Evolutionary conservation across 1,140 invertebrate genomes (phyloP).

Genomic region (Panulirus ornatus): DNA sequence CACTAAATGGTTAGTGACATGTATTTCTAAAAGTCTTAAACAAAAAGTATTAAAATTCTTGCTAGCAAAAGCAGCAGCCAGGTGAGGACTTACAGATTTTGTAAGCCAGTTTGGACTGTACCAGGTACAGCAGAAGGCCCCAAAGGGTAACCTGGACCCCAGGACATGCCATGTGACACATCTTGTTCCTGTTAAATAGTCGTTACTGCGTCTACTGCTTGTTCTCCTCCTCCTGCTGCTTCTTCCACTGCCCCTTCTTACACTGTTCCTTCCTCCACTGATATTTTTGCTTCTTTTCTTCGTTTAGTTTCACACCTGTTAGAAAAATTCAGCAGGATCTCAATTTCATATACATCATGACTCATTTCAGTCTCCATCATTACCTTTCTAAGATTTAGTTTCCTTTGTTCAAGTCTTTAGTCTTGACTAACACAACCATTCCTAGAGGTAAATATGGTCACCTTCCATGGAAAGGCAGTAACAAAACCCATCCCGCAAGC

Average conservation of each 20-base stretch:
- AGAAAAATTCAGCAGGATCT: too few relatives aligned
- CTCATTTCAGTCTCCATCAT: too few relatives aligned
- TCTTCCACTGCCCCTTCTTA: neutral
- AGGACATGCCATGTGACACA: neutral
- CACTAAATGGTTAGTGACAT: neutral
- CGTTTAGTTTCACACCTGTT: too few relatives aligned
- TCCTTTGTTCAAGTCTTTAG: too few relatives aligned
- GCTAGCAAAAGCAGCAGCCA: neutral
- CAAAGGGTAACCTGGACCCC: neutral
- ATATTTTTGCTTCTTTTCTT: neutral
- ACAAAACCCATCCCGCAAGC: too few relatives aligned
- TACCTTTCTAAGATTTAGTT: too few relatives aligned
- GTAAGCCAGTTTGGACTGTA: neutral
- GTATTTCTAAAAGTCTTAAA: conserved; percentile 2
- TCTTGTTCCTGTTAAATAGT: too few relatives aligned
- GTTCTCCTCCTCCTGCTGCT: neutral
- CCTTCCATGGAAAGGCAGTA: too few relatives aligned
- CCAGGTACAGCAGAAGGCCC: conserved; percentile 11
- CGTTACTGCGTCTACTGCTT: too few relatives aligned
- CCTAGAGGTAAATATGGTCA: too few relatives aligned
- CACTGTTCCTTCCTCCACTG: neutral
- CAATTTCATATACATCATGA: too few relatives aligned
- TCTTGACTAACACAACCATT: too few relatives aligned
- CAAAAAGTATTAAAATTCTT: neutral
- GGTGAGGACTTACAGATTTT: conserved; percentile 35